These are phyloP conservation scores for Tenthredo notha DNA, from an alignment of 2,888 invertebrate species.

Conservation along the genomic window DNA sequence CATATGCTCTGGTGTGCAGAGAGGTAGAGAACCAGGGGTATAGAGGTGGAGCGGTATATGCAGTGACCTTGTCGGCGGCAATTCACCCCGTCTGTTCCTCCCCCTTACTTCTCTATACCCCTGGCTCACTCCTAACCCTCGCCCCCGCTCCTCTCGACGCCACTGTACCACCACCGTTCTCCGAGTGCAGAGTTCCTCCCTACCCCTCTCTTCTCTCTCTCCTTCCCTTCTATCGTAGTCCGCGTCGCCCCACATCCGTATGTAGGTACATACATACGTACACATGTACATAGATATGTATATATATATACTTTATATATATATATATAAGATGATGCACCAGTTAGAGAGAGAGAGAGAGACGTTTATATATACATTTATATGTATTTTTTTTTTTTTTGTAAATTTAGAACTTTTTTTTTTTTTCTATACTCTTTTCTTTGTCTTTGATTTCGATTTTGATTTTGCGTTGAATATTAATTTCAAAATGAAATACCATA, in stretches of 20 bases:
- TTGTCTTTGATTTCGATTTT: no score
- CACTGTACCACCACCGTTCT: slow-evolving; percentile 24
- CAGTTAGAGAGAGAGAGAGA: neutral
- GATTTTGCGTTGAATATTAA: no score
- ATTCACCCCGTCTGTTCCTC: slow-evolving; percentile 76
- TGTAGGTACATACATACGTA: slow-evolving; percentile 6
- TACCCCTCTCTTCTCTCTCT: slow-evolving; percentile 56
- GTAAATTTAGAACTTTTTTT: neutral
- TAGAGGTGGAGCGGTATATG: slow-evolving; percentile 70
- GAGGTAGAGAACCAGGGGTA: slow-evolving; percentile 32
- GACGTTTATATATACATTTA: neutral
- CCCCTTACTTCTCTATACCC: slow-evolving; percentile 53
- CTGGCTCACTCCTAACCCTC: slow-evolving; percentile 52
- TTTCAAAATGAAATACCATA: neutral
- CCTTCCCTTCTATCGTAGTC: slow-evolving; percentile 37
- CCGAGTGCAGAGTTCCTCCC: slow-evolving; percentile 54
- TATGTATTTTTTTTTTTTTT: neutral
- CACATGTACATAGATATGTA: neutral
- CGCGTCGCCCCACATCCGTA: slow-evolving; percentile 45
- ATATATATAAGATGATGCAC: neutral
- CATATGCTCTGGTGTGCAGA: slow-evolving; percentile 10
- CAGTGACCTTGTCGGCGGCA: slow-evolving; percentile 77
- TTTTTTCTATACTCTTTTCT: no score
- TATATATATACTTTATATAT: neutral
- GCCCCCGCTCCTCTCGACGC: slow-evolving; percentile 53